Evolutionary conservation across 2,113 vertebrate species (phyloP).

Genomic region (Cyprinodon tularosa): DNA sequence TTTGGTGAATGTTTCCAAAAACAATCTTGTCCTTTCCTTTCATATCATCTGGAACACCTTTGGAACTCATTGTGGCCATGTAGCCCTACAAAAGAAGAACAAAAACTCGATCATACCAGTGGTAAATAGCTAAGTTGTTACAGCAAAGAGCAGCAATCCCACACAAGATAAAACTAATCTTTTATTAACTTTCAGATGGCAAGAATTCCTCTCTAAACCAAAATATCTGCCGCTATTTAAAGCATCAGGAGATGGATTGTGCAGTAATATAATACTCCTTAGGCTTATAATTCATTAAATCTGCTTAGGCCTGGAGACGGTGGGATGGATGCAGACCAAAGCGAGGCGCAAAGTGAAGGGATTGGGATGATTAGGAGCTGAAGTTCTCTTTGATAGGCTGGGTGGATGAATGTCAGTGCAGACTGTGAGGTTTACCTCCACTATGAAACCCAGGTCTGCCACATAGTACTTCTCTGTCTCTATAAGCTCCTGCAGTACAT

Average conservation of each 20-base stretch:
- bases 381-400: constrained; percentile 28
- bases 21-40: constrained; percentile 93
- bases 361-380: constrained; percentile 55
- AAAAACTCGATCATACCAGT: constrained; percentile 3
- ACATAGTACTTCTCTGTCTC: constrained; percentile 94
- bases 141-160: constrained; percentile 15
- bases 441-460: constrained; percentile 87
- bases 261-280: constrained; percentile 41
- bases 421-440: constrained; percentile 82
- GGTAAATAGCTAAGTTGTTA: constrained; percentile 9
- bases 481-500: constrained; percentile 89
- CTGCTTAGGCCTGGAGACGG: constrained; percentile 31
- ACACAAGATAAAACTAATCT: neutral
- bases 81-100: constrained; percentile 81
- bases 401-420: constrained; percentile 27
- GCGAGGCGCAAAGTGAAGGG: constrained; percentile 30
- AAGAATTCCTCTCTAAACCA: constrained; percentile 35
- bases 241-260: constrained; percentile 19
- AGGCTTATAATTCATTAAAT: constrained; percentile 61
- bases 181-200: constrained; percentile 36
- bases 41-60: constrained; percentile 87
- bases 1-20: constrained; percentile 94
- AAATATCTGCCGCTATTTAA: constrained; percentile 55
- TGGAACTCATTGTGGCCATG: constrained; percentile 86
- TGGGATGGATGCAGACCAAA: constrained; percentile 31